A percentile compares a stretch with the other conserved stretches of the same genome.
phyloP scores from a whole-genome alignment of 2,113 vertebrate genomes.

The Trogon melanurus region DNA sequence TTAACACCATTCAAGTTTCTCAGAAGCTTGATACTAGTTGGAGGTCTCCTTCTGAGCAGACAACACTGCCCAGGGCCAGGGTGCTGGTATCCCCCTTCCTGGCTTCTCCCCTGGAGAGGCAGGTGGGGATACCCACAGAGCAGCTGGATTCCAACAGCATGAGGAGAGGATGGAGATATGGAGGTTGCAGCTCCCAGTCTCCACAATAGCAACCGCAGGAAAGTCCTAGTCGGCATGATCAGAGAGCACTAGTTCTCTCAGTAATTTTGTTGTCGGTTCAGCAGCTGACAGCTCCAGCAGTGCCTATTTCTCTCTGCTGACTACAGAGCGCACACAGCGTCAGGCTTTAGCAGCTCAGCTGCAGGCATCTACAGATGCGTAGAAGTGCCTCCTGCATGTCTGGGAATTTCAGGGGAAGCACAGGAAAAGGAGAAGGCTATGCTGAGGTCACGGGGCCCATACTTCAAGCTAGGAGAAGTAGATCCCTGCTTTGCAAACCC shows the following conservation, averaged over 20 bases:
- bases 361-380: fast-evolving
- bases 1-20: background rate
- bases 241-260: background rate
- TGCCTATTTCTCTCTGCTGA: background rate
- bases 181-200: background rate
- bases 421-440: background rate
- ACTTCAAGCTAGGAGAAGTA: background rate
- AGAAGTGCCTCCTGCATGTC: background rate
- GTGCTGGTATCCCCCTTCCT: background rate
- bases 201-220: background rate
- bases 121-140: background rate
- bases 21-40: background rate
- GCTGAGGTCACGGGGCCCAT: background rate
- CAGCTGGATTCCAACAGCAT: background rate
- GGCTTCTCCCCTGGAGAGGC: background rate
- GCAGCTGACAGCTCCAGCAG: background rate
- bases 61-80: background rate
- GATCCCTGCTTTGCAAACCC: background rate
- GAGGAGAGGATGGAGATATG: background rate
- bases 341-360: background rate
- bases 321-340: background rate
- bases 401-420: background rate
- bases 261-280: background rate
- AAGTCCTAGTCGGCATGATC: background rate
- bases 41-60: background rate